phyloP scores from a whole-genome alignment of 2,797 vertebrate genomes.

The Rallus crepitans region DNA sequence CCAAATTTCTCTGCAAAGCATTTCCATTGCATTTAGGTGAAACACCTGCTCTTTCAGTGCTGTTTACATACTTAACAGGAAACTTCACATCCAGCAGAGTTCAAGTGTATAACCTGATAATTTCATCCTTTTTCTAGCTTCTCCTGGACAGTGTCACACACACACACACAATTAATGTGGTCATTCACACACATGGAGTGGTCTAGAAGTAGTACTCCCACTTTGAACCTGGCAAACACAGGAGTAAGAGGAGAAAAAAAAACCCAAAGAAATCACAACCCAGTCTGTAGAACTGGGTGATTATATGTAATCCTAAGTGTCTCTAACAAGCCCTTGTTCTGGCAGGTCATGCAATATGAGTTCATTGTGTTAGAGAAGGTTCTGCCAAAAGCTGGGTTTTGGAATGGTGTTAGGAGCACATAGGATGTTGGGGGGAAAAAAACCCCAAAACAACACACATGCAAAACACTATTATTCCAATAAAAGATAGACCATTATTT shows the following conservation, averaged over 20 bases:
- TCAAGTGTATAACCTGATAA: background rate
- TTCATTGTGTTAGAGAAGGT: background rate
- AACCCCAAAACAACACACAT: background rate
- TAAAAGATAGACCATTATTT: background rate
- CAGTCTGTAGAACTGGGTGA: background rate
- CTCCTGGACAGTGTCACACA: background rate
- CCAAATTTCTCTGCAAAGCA: background rate
- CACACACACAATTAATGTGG: background rate
- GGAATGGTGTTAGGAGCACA: background rate
- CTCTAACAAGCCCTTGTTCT: background rate
- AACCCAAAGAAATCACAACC: background rate
- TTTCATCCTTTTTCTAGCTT: background rate
- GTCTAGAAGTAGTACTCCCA: background rate
- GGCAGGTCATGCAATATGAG: background rate
- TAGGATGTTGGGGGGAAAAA: background rate
- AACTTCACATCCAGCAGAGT: background rate
- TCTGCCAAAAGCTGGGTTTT: background rate
- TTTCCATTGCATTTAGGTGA: background rate
- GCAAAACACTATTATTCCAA: background rate
- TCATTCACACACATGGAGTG: background rate
- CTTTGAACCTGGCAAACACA: background rate
- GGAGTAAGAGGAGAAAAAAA: background rate
- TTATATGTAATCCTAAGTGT: background rate
- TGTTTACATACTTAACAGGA: background rate
- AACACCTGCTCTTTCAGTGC: background rate